Conservation (phyloP, 2,888 invertebrate genomes). For the Melanostoma mellinum region DNA sequence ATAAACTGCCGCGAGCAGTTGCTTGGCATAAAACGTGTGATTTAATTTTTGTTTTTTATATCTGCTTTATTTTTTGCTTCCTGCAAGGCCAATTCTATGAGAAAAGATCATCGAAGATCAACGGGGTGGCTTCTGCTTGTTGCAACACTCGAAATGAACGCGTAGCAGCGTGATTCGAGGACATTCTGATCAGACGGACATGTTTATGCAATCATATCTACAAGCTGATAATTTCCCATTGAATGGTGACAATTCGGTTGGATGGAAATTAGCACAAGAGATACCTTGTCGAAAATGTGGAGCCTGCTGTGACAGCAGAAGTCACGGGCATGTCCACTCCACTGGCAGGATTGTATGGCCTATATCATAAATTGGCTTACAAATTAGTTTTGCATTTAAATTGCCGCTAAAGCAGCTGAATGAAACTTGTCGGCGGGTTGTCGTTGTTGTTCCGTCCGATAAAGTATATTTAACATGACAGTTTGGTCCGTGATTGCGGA, state of each 20-base stretch:
- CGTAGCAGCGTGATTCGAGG: neutral
- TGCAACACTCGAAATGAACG: slow-evolving; percentile 3
- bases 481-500: slow-evolving; percentile 51
- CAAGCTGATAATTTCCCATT: slow-evolving; percentile 69
- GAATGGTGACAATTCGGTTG: slow-evolving; percentile 68
- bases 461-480: slow-evolving; percentile 72
- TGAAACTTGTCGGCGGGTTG: slow-evolving; percentile 72
- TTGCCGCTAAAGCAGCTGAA: slow-evolving; percentile 65
- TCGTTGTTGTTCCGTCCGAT: slow-evolving; percentile 45
- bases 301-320: slow-evolving; percentile 39
- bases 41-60: slow-evolving; percentile 44
- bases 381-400: slow-evolving; percentile 73
- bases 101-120: slow-evolving; percentile 38
- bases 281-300: slow-evolving; percentile 24
- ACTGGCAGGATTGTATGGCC: slow-evolving; percentile 21
- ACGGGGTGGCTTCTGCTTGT: slow-evolving; percentile 41
- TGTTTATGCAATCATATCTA: slow-evolving; percentile 50
- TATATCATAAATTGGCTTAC: slow-evolving; percentile 65
- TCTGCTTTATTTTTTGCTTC: neutral
- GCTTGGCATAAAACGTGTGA: slow-evolving; percentile 67
- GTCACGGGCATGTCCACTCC: slow-evolving; percentile 28
- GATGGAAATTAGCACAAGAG: slow-evolving; percentile 51
- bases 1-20: slow-evolving; percentile 64
- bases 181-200: slow-evolving; percentile 39
- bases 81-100: slow-evolving; percentile 23